These are phyloP conservation scores for Brachylomia viminalis DNA, from an alignment of 2,888 invertebrate genomes.

Conservation along the genomic window DNA sequence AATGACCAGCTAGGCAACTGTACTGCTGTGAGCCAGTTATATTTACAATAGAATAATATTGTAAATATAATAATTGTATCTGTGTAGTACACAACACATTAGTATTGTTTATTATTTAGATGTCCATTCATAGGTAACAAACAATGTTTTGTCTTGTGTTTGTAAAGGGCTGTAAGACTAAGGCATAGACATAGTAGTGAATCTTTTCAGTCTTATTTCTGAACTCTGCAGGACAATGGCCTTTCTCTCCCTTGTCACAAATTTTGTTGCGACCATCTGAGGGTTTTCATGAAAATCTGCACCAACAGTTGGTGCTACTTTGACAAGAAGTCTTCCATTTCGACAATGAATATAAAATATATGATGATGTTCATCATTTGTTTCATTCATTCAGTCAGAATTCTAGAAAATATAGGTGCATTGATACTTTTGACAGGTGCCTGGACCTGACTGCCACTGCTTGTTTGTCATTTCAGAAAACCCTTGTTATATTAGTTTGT, in stretches of 20 bases:
- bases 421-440: no score
- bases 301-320: no score
- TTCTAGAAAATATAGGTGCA: no score
- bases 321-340: no score
- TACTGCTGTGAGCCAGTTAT: conserved; percentile 26
- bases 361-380: no score
- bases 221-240: not conserved
- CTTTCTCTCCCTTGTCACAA: not conserved
- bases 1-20: conserved; percentile 52
- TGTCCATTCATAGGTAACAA: conserved; percentile 43
- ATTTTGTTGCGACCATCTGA: not conserved
- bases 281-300: no score
- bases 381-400: no score
- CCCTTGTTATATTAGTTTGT: no score
- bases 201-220: conserved; percentile 23
- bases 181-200: conserved; percentile 45
- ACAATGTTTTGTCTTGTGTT: conserved; percentile 39
- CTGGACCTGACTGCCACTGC: no score
- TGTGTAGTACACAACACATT: conserved; percentile 28
- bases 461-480: no score
- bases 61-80: conserved; percentile 10
- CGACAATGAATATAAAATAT: no score
- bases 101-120: conserved; percentile 60
- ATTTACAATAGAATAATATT: conserved; percentile 33
- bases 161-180: conserved; percentile 28